A percentile compares a stretch with the other conserved stretches of the same genome.
These are phyloP conservation scores for Archaeoteleia sp. DNA, from an alignment of 2,888 invertebrate species.

Conservation along the genomic window DNA sequence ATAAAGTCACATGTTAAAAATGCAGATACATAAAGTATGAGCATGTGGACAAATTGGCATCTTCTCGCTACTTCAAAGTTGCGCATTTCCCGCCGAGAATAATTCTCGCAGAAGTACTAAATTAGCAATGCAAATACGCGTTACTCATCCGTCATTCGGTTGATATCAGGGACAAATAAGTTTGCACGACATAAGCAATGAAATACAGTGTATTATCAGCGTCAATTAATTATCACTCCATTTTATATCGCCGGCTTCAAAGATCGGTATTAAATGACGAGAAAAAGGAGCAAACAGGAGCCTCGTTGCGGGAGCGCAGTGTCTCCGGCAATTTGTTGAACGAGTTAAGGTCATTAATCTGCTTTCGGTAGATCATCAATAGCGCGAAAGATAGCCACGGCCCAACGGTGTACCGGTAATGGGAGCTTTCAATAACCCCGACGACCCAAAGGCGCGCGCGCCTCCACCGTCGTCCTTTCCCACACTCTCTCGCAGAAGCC, in stretches of 20 bases:
- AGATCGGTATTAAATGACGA: slow-evolving; percentile 15
- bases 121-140: too few relatives aligned
- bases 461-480: slow-evolving; percentile 62
- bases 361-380: slow-evolving; percentile 73
- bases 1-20: too few relatives aligned
- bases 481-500: slow-evolving; percentile 60
- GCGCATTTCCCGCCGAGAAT: too few relatives aligned
- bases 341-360: slow-evolving; percentile 71
- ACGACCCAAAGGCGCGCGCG: slow-evolving; percentile 58
- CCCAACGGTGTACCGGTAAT: slow-evolving; percentile 72
- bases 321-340: slow-evolving; percentile 68
- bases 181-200: neutral
- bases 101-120: too few relatives aligned
- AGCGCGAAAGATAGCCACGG: slow-evolving; percentile 71
- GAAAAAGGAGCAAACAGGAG: slow-evolving; percentile 35
- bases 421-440: slow-evolving; percentile 73
- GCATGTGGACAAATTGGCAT: too few relatives aligned
- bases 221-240: slow-evolving; percentile 19
- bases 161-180: too few relatives aligned
- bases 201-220: neutral
- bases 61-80: too few relatives aligned
- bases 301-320: slow-evolving; percentile 18
- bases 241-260: slow-evolving; percentile 2
- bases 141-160: too few relatives aligned
- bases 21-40: too few relatives aligned